Evolutionary conservation across 2,113 vertebrate genomes (phyloP).

Genomic region (Sinocyclocheilus rhinocerous): DNA sequence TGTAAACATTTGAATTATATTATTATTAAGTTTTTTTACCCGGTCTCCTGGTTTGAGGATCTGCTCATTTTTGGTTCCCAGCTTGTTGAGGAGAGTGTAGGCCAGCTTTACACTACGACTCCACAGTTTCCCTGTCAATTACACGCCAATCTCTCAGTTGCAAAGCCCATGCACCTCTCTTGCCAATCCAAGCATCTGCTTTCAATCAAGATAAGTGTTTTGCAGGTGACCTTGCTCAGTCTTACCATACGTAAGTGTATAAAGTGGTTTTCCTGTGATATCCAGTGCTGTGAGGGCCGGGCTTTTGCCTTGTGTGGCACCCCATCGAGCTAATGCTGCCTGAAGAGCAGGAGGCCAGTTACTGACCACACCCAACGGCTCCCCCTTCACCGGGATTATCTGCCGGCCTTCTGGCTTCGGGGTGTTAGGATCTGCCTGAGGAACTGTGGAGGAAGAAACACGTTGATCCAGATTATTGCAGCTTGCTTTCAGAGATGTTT

Average conservation of each 20-base stretch:
- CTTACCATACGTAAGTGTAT: conserved; percentile 93
- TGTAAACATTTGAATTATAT: too few relatives aligned
- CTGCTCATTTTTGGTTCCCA: conserved; percentile 94
- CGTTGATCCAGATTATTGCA: neutral
- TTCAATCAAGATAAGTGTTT: conserved; percentile 18
- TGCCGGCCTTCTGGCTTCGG: conserved; percentile 93
- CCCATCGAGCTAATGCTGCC: conserved; percentile 94
- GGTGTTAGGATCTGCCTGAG: conserved; percentile 91
- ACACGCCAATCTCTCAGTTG: conserved; percentile 47
- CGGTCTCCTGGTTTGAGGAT: conserved; percentile 93
- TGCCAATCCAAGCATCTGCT: neutral
- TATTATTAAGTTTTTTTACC: conserved; percentile 74
- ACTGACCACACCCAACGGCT: conserved; percentile 93
- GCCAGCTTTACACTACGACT: conserved; percentile 97
- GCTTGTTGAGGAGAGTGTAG: conserved; percentile 94
- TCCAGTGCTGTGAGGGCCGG: conserved; percentile 93
- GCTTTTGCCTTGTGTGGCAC: conserved; percentile 92
- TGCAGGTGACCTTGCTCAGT: neutral
- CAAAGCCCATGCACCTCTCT: neutral
- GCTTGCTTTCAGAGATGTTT: neutral
- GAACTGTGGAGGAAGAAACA: conserved; percentile 72
- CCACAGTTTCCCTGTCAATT: conserved; percentile 90
- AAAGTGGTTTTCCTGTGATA: conserved; percentile 91
- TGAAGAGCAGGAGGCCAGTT: conserved; percentile 97
- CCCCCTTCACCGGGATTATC: conserved; percentile 95